These are phyloP conservation scores for Atrichornis clamosus DNA, from an alignment of 2,113 vertebrate genomes.

Conservation along the genomic window DNA sequence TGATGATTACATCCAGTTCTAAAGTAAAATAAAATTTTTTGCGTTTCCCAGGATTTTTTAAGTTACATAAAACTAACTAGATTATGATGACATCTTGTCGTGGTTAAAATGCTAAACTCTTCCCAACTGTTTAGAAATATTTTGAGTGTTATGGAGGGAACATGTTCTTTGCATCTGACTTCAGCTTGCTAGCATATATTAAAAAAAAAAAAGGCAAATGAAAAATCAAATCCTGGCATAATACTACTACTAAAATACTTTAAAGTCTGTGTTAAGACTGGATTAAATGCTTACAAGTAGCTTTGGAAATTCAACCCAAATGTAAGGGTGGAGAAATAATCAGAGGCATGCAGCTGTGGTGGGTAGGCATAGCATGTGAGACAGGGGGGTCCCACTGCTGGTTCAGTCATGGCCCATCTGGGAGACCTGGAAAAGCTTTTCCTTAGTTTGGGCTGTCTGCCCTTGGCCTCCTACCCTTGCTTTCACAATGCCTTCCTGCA, in stretches of 20 bases:
- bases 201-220: not conserved
- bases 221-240: not conserved
- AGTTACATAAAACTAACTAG: not conserved
- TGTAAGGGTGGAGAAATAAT: too few species aligned
- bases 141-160: not conserved
- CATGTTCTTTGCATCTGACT: rapidly evolving
- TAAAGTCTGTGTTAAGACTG: not conserved
- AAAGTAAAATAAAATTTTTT: not conserved
- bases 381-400: not conserved
- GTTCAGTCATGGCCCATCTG: not conserved
- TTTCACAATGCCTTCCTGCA: not conserved
- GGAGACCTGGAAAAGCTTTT: not conserved
- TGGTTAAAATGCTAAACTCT: not conserved
- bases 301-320: not conserved
- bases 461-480: rapidly evolving
- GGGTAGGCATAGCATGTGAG: rapidly evolving
- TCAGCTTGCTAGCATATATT: not conserved
- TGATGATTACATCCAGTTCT: not conserved
- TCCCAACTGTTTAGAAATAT: not conserved
- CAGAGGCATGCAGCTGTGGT: rapidly evolving
- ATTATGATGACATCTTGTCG: not conserved
- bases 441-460: not conserved
- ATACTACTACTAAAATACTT: not conserved
- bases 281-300: not conserved
- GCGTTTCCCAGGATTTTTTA: not conserved